Percentiles rank a stretch among this genome's conserved stretches.
Conservation (phyloP, 1,140 invertebrate species). For the Solenopsis invicta region DNA sequence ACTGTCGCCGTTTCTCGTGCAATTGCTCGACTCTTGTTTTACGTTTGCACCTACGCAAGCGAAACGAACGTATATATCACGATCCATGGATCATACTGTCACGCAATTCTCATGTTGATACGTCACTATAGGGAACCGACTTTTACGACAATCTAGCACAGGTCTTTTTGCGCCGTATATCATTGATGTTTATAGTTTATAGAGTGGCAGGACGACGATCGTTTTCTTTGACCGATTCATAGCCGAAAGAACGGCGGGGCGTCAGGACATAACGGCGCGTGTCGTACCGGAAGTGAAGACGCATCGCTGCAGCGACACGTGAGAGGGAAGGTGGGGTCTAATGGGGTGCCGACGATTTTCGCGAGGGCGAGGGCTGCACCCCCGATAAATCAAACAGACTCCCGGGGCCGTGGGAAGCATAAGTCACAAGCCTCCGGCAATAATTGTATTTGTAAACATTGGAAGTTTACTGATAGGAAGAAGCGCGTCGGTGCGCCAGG, state of each 20-base stretch:
- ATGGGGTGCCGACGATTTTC: conserved; percentile 72
- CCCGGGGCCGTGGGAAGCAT: conserved; percentile 78
- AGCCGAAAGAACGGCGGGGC: conserved; percentile 37
- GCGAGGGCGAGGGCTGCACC: conserved; percentile 72
- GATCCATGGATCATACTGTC: not conserved
- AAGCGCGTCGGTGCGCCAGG: conserved; percentile 36
- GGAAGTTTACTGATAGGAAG: conserved; percentile 74
- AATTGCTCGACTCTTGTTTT: conserved; percentile 77
- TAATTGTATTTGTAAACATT: conserved; percentile 80
- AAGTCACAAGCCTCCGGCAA: conserved; percentile 77
- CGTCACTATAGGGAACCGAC: not conserved
- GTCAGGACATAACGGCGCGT: conserved; percentile 78
- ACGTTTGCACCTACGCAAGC: conserved; percentile 69
- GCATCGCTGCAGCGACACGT: conserved; percentile 81
- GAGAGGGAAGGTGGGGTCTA: conserved; percentile 69
- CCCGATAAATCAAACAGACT: conserved; percentile 79
- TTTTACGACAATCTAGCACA: conserved; percentile 4
- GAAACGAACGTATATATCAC: not conserved
- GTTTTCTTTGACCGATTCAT: conserved; percentile 52
- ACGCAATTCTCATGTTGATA: no score
- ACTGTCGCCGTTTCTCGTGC: conserved; percentile 69
- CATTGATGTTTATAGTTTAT: conserved; percentile 54
- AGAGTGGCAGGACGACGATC: conserved; percentile 41
- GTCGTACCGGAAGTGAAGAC: conserved; percentile 80
- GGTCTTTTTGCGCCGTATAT: conserved; percentile 10